Evolutionary conservation across 2,888 invertebrate genomes (phyloP), one percentile per base, ranked within the genome.

Genomic region (Lycaena phlaeas): DNA sequence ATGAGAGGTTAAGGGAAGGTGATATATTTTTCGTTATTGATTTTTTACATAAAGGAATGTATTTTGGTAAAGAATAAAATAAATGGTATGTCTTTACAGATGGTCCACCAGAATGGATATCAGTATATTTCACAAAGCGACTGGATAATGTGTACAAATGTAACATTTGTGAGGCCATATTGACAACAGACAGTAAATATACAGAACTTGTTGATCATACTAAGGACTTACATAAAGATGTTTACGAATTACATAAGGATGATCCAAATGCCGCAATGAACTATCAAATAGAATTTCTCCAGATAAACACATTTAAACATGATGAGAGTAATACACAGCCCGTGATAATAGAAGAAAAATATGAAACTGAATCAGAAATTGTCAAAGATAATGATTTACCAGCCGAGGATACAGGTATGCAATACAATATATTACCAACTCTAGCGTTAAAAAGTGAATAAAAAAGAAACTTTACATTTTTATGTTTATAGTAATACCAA

Each of bases 241-340:
- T 84, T 1, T 66, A 68, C 17, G 69, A 75, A 0, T 56, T 84
- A 0, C 82, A 84, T 31, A 79, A 75, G 45, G 68, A 69, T n/a
- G 71, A 69, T 43, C 63, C 70, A 0, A 72, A 77, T 14, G 63
- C 68, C 4, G 62, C 65, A 0, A 68, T 78, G 0, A 77, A 79
- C 2, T 84, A 76, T 45, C 75, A 70, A 30, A 79, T 84, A 18
- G 82, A 81, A 47, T 81, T 81, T 45, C 56, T 82, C 3, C 67
- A 78, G 42, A 53, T 78, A 10, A 74, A 71, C 49, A 61, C 67
- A 40, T 46, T 72, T 45, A 75, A 75, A 47, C 70, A 68, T 17
- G 68, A 67, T 2, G 68, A 65, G 5, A 44, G 51, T 0, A 71
- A 70, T 45, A 43, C 47, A 0, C 57, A 72, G 29, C 64, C 76